Conservation (phyloP, 2,888 invertebrate genomes). For the Coenonympha arcania region DNA sequence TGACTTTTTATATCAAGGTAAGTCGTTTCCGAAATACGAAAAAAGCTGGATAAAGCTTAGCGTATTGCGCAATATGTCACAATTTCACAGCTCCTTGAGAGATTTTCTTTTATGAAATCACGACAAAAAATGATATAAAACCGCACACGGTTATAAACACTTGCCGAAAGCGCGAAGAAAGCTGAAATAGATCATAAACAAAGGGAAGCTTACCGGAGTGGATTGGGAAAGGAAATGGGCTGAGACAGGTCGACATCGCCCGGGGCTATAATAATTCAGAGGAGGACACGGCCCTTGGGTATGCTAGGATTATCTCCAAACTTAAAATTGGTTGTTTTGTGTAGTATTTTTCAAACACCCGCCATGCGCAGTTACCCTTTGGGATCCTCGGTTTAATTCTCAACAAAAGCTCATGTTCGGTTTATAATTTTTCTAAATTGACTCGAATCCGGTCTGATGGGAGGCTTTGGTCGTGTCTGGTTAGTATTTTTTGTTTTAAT, state of each 20-base stretch:
- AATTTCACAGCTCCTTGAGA: neutral
- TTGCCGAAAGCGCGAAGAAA: constrained; percentile 12
- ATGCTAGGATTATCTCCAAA: neutral
- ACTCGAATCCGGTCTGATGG: too few species aligned
- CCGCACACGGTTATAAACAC: constrained; percentile 7
- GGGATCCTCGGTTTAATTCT: too few species aligned
- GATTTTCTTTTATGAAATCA: constrained; percentile 1
- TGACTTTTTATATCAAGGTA: too few species aligned
- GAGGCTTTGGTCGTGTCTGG: too few species aligned
- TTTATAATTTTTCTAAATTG: too few species aligned
- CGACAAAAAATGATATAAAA: constrained; percentile 5
- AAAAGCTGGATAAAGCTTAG: too few species aligned
- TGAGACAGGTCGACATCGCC: constrained; percentile 35
- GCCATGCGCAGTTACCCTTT: too few species aligned
- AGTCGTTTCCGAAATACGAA: too few species aligned
- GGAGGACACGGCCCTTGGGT: constrained; percentile 13
- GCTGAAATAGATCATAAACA: constrained; percentile 27
- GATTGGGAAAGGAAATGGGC: constrained; percentile 34
- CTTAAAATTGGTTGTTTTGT: neutral
- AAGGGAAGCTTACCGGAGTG: constrained; percentile 26
- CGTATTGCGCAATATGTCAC: neutral
- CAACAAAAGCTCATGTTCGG: too few species aligned
- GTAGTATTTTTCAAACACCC: neutral
- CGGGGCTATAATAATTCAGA: constrained; percentile 31
- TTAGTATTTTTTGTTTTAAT: too few species aligned